phyloP scores from a whole-genome alignment of 1,140 invertebrate genomes.

The Pogonus chalceus region DNA sequence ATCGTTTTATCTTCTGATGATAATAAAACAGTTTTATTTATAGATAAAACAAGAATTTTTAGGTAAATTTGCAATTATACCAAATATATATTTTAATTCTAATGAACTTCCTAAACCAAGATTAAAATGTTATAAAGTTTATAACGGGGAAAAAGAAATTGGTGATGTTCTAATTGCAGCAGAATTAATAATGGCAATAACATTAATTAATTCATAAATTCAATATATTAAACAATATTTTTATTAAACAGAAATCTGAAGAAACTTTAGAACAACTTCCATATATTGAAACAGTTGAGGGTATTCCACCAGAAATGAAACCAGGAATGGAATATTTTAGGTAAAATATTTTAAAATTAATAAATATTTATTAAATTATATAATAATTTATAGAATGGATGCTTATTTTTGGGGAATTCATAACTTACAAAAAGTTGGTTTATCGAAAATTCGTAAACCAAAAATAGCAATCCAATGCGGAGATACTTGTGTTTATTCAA shows the following conservation, averaged over 20 bases:
- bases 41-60: conserved; percentile 43
- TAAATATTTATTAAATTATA: conserved; percentile 1
- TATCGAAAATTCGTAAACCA: conserved; percentile 38
- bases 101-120: conserved; percentile 39
- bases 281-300: conserved; percentile 18
- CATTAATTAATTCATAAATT: neutral
- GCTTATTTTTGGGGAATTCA: conserved; percentile 54
- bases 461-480: conserved; percentile 44
- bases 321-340: conserved; percentile 24
- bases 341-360: conserved; percentile 27
- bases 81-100: conserved; percentile 40
- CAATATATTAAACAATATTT: too few relatives aligned
- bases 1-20: neutral
- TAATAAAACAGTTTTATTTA: neutral
- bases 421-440: conserved; percentile 40
- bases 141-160: conserved; percentile 32
- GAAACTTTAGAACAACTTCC: too few relatives aligned
- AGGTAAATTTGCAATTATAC: conserved; percentile 39
- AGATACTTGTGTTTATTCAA: conserved; percentile 41
- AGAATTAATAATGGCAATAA: conserved; percentile 41
- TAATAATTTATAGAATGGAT: conserved; percentile 38
- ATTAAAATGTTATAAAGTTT: conserved; percentile 43
- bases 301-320: conserved; percentile 14
- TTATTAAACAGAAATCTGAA: too few relatives aligned
- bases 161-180: conserved; percentile 46